Evolutionary conservation across 2,888 invertebrate genomes (phyloP), one percentile per base, ranked within the genome.

Genomic region (Scrobipalpa atriplicella): DNA sequence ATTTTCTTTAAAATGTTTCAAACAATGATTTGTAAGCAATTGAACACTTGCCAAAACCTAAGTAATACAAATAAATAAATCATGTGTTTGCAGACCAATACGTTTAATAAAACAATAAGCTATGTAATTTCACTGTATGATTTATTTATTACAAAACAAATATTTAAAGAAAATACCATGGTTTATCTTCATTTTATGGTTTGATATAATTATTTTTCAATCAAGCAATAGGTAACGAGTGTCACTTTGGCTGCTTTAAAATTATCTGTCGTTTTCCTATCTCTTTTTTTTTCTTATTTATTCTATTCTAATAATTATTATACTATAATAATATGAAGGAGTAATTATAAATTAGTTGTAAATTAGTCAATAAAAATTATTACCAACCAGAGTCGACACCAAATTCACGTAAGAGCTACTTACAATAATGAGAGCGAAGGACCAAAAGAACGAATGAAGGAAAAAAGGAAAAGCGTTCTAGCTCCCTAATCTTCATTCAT

Each of bases 41-140:
- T 43, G 43, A 43, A 13, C 43, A 11, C 43, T 43, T 43, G 43
- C 43, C 43, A 43, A 43, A 43, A 43, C 43, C 43, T 43, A 43
- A 43, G 43, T 43, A 43, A 43, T 3, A 43, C 11, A 43, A 13
- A 43, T 13, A 41, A 41, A 41, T 41, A 43, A 43, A 43, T 43
- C 43, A 43, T 3, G 43, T 43, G 13, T 43, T 13, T 43, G 43
- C 43, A 43, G 13, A 43, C 43, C 43, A 43, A 43, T 13, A 13
- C 13, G 3, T 43, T 43, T 13, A 43, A 43, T 43, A 43, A 43
- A 43, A 43, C 13, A 43, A 43, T 43, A 3, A 43, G 13, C 13
- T 13, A 13, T 43, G n/a, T 43, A 43, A 3, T 13, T 43, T 43
- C 13, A 13, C 8, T 5, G 39, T 39, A 39, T 11, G 13, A 43